Evolutionary conservation across 2,888 invertebrate genomes (phyloP), one percentile per base, ranked within the genome.

Genomic region (Morpho helenor): DNA sequence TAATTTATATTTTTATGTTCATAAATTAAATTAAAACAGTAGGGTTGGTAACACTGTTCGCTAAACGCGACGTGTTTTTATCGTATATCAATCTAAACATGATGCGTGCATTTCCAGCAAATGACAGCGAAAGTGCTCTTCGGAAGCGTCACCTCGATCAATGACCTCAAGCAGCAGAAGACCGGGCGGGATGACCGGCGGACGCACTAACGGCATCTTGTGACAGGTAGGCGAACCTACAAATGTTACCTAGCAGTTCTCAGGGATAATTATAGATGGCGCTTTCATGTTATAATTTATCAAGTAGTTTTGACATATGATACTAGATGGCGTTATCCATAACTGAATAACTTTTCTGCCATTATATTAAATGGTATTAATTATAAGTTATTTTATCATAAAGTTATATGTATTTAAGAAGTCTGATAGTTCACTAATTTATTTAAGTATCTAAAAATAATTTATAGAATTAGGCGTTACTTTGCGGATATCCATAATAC

Each of bases 41-140:
- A 16, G 16, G 16, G 16, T 16, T 16, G 16, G 16, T 16, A 16
- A 16, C 16, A 16, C 16, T 16, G 16, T 16, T 16, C 16, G 16
- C 7, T 16, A n/a, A 40, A 48, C 42, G 52, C 16, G 42, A 40
- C 52, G 8, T 52, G 39, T 42, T 8, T 42, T 40, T 31, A 42
- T 40, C 40, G 16, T 7, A 43, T 22, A 42, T 43, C 10, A 39
- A 49, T 58, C 42, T 49, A 52, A 53, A 42, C 49, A 44, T 16
- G 44, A 51, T 59, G 49, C 52, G 50, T 61, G 56, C 60, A 63
- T 64, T 74, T 73, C 72, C 89, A 91, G 80, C 92, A 94, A 85
- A 93, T 94, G 78, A 94, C 94, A 68, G 94, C 94, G 78, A 94
- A 95, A 88, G 94, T 94, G 65, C 92, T 94, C 79, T 94, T 94